Evolutionary conservation across 2,797 vertebrate species (phyloP), one percentile per base, ranked within the genome.

Genomic region (Myotis pilosus): DNA sequence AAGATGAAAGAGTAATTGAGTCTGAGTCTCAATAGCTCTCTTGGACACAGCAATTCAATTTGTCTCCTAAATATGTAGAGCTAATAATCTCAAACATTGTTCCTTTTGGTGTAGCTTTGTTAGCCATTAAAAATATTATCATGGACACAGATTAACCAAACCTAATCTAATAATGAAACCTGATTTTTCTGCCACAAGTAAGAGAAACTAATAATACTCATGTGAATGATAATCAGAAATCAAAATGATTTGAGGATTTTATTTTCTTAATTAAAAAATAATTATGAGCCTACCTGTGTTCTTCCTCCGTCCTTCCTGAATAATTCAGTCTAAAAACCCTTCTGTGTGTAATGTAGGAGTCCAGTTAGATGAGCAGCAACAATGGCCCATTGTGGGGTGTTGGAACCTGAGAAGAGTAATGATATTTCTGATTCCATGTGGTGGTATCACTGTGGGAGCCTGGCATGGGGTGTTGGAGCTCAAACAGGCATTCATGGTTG

Each of bases 111-210:
- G 9, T 83, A 64, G n/a, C 44, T 83, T 20, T 88, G 41, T 44
- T 33, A 84, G 17, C 79, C 55, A 49, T 84, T 92, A 82, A 91
- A 87, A 91, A 75, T 82, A 82, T 74, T 82, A 82, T 30, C 22
- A 85, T 36, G 25, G 57, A 33, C 22, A 41, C 10, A 75, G 60
- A 93, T 81, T 76, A 86, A n/a, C 69, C 74, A 49, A 17, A 80
- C 4, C 11, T 57, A 30, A 15, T n/a, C 53, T 95, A 90, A 86
- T 75, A 75, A 89, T 78, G 51, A 89, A 81, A 69, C 16, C 33
- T 92, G 51, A 76, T 92, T 92, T 83, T 83, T 76, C 20, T 53
- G 22, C 49, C 38, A 68, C 90, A 74, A 72, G 64, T 41, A 30
- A 79, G 72, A 89, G 47, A 79, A 79, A 28, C 53, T 38, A 72